phyloP scores from a whole-genome alignment of 2,797 vertebrate genomes.

The Enteromius anoplus region DNA sequence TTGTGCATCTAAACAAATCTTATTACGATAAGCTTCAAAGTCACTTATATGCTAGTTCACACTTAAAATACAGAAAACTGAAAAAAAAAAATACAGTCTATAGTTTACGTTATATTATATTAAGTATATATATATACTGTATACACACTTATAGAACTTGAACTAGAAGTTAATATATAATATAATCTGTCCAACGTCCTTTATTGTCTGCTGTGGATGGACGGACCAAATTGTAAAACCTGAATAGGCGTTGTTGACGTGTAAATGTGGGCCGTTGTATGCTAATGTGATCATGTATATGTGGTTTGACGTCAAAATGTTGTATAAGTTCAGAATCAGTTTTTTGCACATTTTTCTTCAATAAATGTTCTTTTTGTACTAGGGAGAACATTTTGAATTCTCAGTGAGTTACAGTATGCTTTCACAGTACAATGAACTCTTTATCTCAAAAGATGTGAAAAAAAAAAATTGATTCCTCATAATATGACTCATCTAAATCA shows the following conservation, averaged over 20 bases:
- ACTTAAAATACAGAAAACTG: neutral
- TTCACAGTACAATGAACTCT: slow-evolving; percentile 18
- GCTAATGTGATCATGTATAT: neutral
- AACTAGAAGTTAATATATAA: neutral
- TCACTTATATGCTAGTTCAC: neutral
- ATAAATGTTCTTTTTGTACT: neutral
- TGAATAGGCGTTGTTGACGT: neutral
- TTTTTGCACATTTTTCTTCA: neutral
- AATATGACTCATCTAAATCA: slow-evolving; percentile 6
- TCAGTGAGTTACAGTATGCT: neutral
- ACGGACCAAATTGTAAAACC: neutral
- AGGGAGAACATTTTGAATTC: neutral
- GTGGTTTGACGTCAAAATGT: neutral
- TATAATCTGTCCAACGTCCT: neutral
- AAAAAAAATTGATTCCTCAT: slow-evolving; percentile 18
- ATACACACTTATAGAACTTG: too few species aligned
- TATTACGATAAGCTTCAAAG: neutral
- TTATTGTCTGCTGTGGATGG: neutral
- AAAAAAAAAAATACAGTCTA: too few species aligned
- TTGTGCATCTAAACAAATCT: neutral
- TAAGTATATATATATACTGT: too few species aligned
- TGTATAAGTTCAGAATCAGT: neutral
- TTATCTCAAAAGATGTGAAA: slow-evolving; percentile 11
- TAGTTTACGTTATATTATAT: too few species aligned
- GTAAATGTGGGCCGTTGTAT: neutral